Base-by-base conservation (phyloP, 2,888 invertebrate species). In the Marasmarcha lunaedactyla region DNA sequence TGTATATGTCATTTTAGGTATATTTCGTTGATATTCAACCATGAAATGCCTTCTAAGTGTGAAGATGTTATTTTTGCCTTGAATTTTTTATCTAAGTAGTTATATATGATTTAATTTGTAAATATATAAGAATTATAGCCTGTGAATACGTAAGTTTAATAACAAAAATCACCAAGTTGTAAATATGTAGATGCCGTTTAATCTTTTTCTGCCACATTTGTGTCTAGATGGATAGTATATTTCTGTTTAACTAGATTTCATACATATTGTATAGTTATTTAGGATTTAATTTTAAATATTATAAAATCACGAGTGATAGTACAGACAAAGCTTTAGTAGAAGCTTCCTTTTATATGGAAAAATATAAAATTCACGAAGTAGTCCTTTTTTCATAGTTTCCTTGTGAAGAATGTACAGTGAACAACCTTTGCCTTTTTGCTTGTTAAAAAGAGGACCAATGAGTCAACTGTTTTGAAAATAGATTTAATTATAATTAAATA, bases 391-490 rank as follows among this genome's bases (percentile, higher is more conserved):
- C 30, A 4, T 30, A n/a, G n/a, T 7, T 30, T 30, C 4, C 10
- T n/a, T n/a, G 11, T 30, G 10, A 30, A 7, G 9, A 30, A 30
- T 30, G 30, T 30, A 30, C 30, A n/a, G 30, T 30, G n/a, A n/a
- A 30, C 4, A 30, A 30, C 11, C 9, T 34, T 14, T 14, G 12
- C 77, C 78, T 76, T 79, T 73, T 77, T 71, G 77, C 79, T 79
- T 77, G 58, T 60, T 68, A 67, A 66, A 61, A 50, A 64, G 76
- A 63, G 81, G 81, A 83, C 81, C 81, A 83, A 79, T 38, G 74
- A 65, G 73, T 76, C 77, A 72, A 72, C 67, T 69, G 64, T 77
- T 73, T 59, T 57, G 64, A 62, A 54, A 59, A 71, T 70, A 64
- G 59, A 65, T 69, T 72, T 72, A 63, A 70, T 65, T 59, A 51